Base-by-base conservation (phyloP, 2,113 vertebrate genomes). In the Tyrannus savana region DNA sequence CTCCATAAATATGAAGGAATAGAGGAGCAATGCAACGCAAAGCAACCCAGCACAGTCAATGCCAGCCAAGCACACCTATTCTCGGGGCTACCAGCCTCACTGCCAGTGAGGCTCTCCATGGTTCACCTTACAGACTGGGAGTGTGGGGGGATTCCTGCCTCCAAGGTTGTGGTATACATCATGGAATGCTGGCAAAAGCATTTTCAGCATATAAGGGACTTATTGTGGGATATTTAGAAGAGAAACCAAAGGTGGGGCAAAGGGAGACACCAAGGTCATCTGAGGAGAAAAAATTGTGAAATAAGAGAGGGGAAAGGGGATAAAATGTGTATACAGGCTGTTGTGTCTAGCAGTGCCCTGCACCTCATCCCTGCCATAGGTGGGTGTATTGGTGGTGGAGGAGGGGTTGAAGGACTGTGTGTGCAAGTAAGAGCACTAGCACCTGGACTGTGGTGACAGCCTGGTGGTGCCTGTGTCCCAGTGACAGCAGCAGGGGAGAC, bases 391-490 rank as follows among this genome's bases (percentile, higher is more conserved):
- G 33, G 6, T 10, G 3, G 7, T 3, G 4, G 18, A 9, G 33
- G n/a, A 22, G 37, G 25, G 25, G 7, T 62, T 39, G 28, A 13
- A 14, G 7, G 42, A 12, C 5, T 23, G 10, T 19, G 2, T 35
- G 49, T 33, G 28, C 37, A 75, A 17, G 23, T n/a, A 41, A 73
- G 55, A 37, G 17, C 27, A 66, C 14, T 33, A 66, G 41, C 41
- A 62, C 46, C 30, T 28, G 66, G 41, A 27, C 1, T 3, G 7
- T 16, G 8, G 15, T 2, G 2, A 47, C 8, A 10, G n/a, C 75
- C 28, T 2, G 1, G 5, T 4, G 2, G 1, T 60, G 27, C 14
- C 67, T 42, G 4, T 52, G 11, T 78, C 66, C 44, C 33, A 50
- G 12, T n/a, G 46, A 12, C 30, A 53, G 62, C 46, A 71, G 10